Conservation (phyloP, 2,113 vertebrate species). For the Egretta garzetta region DNA sequence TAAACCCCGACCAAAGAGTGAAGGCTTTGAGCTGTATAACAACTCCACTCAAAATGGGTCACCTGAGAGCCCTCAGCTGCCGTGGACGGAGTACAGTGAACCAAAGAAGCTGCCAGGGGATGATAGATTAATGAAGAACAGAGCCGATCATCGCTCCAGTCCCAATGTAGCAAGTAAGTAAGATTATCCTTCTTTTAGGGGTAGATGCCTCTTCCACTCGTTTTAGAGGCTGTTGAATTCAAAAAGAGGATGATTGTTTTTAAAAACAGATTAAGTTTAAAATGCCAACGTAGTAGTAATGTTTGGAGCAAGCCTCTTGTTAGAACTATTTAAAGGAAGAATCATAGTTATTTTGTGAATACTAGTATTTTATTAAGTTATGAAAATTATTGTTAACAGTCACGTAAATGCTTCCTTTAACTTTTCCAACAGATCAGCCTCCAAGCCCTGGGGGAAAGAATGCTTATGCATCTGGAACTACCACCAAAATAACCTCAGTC, state of each 20-base stretch:
- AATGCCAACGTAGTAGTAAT: not conserved
- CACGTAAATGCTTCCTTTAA: not conserved
- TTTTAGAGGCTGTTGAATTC: not conserved
- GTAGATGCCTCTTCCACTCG: not conserved
- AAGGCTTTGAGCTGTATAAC: conserved; percentile 96
- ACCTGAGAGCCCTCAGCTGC: conserved; percentile 90
- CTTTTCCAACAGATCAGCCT: conserved; percentile 85
- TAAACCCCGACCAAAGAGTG: conserved; percentile 95
- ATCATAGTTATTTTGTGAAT: not conserved
- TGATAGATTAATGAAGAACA: conserved; percentile 91
- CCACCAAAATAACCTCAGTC: conserved; percentile 96
- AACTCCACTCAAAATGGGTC: conserved; percentile 92
- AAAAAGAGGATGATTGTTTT: not conserved
- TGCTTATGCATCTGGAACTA: conserved; percentile 83
- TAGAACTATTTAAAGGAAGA: not conserved
- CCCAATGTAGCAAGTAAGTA: conserved; percentile 97
- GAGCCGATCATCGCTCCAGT: conserved; percentile 94
- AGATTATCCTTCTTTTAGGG: not conserved
- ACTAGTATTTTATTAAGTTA: not conserved
- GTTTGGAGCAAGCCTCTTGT: not conserved
- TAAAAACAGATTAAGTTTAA: not conserved
- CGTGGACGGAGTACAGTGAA: conserved; percentile 92
- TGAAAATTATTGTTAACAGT: not conserved
- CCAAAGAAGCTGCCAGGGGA: conserved; percentile 91
- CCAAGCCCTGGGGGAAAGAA: conserved; percentile 91